Evolutionary conservation across 2,888 invertebrate species (phyloP).

Genomic region (Anoncus sp.): DNA sequence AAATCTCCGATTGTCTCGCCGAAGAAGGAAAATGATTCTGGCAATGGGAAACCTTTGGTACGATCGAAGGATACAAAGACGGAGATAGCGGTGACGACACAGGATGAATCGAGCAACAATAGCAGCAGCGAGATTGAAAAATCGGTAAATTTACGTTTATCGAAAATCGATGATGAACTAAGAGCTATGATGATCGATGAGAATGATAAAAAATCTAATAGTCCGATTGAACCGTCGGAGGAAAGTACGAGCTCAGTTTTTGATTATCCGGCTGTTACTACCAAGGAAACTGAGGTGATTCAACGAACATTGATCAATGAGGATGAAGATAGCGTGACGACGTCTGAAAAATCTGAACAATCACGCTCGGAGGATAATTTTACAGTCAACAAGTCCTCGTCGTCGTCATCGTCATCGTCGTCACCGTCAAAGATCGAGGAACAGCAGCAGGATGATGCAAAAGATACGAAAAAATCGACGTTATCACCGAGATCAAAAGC

Average conservation of each 20-base stretch:
- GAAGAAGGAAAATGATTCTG: conserved; percentile 48
- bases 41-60: conserved; percentile 4
- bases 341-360: conserved; percentile 75
- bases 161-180: conserved; percentile 47
- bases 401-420: conserved; percentile 7
- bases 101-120: conserved; percentile 41
- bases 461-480: too few species aligned
- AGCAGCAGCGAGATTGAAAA: conserved; percentile 48
- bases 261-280: conserved; percentile 26
- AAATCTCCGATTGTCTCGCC: conserved; percentile 3
- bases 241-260: conserved; percentile 45
- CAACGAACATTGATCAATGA: conserved; percentile 64
- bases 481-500: conserved; percentile 18
- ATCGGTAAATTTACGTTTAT: conserved; percentile 8
- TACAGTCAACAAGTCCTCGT: conserved; percentile 22
- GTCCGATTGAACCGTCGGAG: conserved; percentile 34
- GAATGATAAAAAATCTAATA: conserved; percentile 10
- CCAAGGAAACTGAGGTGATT: background rate
- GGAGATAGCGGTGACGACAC: background rate
- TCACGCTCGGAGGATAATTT: conserved; percentile 67
- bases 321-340: conserved; percentile 72
- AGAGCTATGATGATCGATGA: conserved; percentile 53
- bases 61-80: background rate
- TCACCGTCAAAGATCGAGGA: conserved; percentile 17
- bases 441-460: background rate